These are phyloP conservation scores for Aplysina aerophoba DNA, from an alignment of 37 sponge, comb jelly and placozoan genomes.

Conservation along the genomic window DNA sequence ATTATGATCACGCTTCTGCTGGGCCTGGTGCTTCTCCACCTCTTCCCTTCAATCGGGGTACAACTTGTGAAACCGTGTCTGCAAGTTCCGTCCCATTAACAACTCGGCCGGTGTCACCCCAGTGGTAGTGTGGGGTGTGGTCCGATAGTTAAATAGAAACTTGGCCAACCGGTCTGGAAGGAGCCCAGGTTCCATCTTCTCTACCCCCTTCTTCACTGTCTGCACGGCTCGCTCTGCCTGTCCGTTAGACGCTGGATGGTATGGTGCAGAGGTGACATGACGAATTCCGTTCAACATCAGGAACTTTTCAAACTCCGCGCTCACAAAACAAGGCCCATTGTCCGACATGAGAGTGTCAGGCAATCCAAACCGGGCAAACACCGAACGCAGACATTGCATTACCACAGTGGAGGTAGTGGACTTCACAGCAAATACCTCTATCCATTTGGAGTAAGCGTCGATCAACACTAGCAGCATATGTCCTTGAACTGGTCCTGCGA, in stretches of 20 bases:
- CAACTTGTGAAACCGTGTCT: not conserved
- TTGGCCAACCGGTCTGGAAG: not conserved
- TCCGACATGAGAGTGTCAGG: not conserved
- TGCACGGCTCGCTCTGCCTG: constrained; percentile 20
- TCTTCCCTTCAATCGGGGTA: no score
- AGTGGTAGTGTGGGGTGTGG: not conserved
- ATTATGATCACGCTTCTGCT: no score
- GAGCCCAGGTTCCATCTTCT: not conserved
- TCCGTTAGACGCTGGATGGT: constrained; percentile 10
- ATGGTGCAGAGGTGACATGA: not conserved
- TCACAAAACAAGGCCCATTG: not conserved
- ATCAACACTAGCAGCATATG: not conserved
- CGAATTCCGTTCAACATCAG: not conserved
- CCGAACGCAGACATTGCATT: not conserved
- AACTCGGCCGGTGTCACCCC: constrained; percentile 24
- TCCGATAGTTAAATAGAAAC: not conserved
- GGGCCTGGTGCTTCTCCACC: no score
- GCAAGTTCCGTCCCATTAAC: constrained; percentile 6
- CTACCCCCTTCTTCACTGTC: not conserved
- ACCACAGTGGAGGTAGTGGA: not conserved
- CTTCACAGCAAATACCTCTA: not conserved
- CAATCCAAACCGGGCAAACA: constrained; percentile 9
- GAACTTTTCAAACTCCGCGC: no score
- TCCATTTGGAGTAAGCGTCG: not conserved
- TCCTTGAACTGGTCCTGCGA: not conserved